Evolutionary conservation across 2,113 vertebrate species (phyloP).

Genomic region (Hystrix brachyura): DNA sequence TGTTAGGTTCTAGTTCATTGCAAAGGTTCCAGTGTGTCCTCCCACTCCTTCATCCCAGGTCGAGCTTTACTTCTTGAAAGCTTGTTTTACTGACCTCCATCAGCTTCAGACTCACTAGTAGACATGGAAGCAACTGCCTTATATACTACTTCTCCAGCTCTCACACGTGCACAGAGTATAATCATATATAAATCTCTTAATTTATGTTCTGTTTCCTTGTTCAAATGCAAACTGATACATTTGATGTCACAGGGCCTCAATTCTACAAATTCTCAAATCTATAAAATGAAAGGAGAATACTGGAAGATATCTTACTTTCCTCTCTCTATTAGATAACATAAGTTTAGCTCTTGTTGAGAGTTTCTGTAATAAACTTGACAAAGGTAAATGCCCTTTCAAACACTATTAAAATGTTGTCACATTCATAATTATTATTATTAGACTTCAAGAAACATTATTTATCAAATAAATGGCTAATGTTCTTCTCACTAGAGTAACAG

Average conservation of each 20-base stretch:
- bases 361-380: not conserved
- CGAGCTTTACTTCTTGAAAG: not conserved
- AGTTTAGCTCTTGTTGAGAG: slow-evolving; percentile 29
- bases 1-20: not conserved
- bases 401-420: not conserved
- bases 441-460: slow-evolving; percentile 25
- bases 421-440: slow-evolving; percentile 19
- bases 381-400: not conserved
- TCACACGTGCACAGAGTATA: not conserved
- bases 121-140: not conserved
- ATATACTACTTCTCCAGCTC: not conserved
- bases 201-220: not conserved
- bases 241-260: not conserved
- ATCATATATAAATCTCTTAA: not conserved
- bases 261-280: not conserved
- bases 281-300: not conserved
- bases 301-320: slow-evolving; percentile 11
- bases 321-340: not conserved
- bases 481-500: not conserved
- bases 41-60: not conserved
- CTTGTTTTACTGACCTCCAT: not conserved
- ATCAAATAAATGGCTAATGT: slow-evolving; percentile 12
- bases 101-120: not conserved
- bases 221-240: not conserved
- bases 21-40: not conserved